Evolutionary conservation across 2,113 vertebrate species (phyloP), one percentile per base, ranked within the genome.

Genomic region (Erythrolamprus reginae): DNA sequence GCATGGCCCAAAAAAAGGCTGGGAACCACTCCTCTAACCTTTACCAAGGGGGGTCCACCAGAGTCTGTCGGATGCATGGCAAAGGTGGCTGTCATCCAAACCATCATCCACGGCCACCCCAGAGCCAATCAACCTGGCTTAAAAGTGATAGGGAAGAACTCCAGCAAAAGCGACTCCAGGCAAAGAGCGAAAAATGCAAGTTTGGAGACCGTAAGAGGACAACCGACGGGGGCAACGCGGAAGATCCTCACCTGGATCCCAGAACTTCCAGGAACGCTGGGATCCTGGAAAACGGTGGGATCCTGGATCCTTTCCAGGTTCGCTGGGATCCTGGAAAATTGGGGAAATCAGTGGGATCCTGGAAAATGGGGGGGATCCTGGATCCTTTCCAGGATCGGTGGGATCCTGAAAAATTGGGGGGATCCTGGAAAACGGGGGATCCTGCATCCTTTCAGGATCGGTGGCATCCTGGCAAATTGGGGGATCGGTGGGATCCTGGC

Each of bases 41-140:
- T 47, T 47, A 47, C 47, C 47, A 5, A 4, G 47, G 47, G 47
- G 47, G 47, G 47, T 47, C 47, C 47, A 47, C 47, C 47, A 47
- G 45, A 45, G n/a, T 7, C n/a, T 70, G n/a, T 33, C 13, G 28
- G 65, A 17, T 13, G 58, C 58, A 12, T 13, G 10, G 5, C n/a
- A 33, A 33, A 38, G 15, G 7, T 5, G 65, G 15, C 33, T 77
- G 15, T 13, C 15, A 38, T 6, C 15, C n/a, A 38, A 77, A 19
- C 33, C 13, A 1, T 77, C 65, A 15, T 19, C 65, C 6, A 17
- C 2, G 33, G 33, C 65, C 5, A 38, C 5, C 28, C 58, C 12
- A 28, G 3, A 1, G 26, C 26, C 0, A 61, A 3, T 28, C 58
- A 12, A 10, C 0, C 12, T 1, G 9, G 13, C n/a, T 7, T 3